Base-by-base conservation (phyloP, 2,888 invertebrate genomes). In the Amiota mariae region DNA sequence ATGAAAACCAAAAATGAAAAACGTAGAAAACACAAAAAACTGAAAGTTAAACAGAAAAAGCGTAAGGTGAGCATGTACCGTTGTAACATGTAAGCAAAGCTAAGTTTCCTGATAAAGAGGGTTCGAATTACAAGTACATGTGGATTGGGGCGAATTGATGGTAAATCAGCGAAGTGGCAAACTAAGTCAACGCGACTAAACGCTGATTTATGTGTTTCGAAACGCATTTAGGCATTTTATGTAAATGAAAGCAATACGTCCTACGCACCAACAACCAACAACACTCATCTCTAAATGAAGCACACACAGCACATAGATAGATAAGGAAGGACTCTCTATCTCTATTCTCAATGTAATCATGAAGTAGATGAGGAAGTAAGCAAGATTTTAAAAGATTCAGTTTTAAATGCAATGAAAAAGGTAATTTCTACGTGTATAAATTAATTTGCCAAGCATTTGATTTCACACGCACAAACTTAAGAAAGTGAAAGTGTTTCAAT, bases 211-310 rank as follows among this genome's bases (percentile, higher is more conserved):
- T 67, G 67, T 67, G 18, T 47, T 67, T 51, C 51, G 51, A 49
- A 67, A 67, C 51, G 67, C 67, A 67, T 67, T 67, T 67, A 51
- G 67, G 67, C 67, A 51, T 67, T 67, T 67, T 51, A 67, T 67
- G 67, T 51, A 67, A 67, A 67, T 67, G 49, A 18, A 47, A n/a
- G 11, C 36, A 48, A 18, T 20, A 11, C 59, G 57, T 20, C 64
- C 67, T 67, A 67, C 67, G 67, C 67, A 49, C 18, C 10, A 36
- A 47, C 20, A 61, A 36, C 36, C 2, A 57, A 57, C 11, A 36
- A 6, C 8, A 6, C 36, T 6, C 36, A 36, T 36, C 8, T 36
- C 8, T 36, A 36, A 2, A 36, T 36, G 36, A 36, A 36, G 36
- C 36, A 24, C 24, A 24, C 24, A 24, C 24, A 24, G 2, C 24